Evolutionary conservation across 2,888 invertebrate species (phyloP).

Genomic region (Nematopogon swammerdamellus): DNA sequence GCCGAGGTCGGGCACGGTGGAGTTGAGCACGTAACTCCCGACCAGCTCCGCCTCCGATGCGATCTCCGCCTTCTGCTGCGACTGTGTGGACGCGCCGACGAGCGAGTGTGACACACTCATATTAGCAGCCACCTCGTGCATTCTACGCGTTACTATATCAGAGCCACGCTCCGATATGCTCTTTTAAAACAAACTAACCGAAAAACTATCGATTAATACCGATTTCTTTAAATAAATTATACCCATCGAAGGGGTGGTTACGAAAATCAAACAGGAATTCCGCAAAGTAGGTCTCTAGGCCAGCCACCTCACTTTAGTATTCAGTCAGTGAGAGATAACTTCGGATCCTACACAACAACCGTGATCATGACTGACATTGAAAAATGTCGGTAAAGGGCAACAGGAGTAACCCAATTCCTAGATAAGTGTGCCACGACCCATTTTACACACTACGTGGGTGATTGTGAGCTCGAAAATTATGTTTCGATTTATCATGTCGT

Average conservation of each 20-base stretch:
- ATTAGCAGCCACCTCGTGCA: conserved; percentile 68
- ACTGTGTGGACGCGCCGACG: conserved; percentile 60
- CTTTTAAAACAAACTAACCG: not conserved
- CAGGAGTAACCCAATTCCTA: conserved; percentile 41
- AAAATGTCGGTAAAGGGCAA: conserved; percentile 56
- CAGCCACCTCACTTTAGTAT: conserved; percentile 84
- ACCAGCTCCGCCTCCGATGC: conserved; percentile 29
- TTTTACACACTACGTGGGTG: conserved; percentile 12
- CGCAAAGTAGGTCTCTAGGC: conserved; percentile 84
- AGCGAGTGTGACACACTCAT: conserved; percentile 65
- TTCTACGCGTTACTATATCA: conserved; percentile 30
- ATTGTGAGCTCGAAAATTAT: too few species aligned
- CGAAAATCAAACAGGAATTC: conserved; percentile 35
- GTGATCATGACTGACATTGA: conserved; percentile 62
- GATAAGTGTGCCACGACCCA: conserved; percentile 42
- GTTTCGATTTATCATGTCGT: too few species aligned
- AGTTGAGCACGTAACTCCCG: conserved; percentile 36
- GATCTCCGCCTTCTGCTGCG: conserved; percentile 44
- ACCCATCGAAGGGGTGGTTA: conserved; percentile 14
- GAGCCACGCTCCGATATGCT: not conserved
- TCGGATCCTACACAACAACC: conserved; percentile 65
- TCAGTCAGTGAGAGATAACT: conserved; percentile 61
- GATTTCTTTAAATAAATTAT: conserved; percentile 24
- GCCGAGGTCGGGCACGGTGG: conserved; percentile 44
- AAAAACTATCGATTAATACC: conserved; percentile 23